phyloP scores from a whole-genome alignment of 2,113 vertebrate genomes.

The Oxygymnocypris stewartii region DNA sequence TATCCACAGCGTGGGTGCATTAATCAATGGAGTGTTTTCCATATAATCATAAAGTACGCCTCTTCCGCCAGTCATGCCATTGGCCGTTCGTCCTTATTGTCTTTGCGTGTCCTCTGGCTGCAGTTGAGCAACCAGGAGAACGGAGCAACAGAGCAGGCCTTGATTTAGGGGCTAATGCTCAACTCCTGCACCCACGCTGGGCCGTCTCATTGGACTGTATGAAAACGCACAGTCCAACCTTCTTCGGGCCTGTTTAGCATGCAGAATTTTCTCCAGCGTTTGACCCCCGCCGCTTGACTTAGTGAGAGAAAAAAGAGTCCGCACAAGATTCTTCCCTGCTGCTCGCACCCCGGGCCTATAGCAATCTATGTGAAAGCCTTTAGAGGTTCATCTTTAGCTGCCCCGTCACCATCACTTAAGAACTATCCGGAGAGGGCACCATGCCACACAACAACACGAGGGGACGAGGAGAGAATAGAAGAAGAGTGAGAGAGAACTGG shows the following conservation, averaged over 20 bases:
- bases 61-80: conserved; percentile 52
- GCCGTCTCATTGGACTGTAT: conserved; percentile 52
- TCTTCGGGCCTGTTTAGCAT: conserved; percentile 68
- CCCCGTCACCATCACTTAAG: conserved; percentile 53
- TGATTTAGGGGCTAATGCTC: conserved; percentile 53
- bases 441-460: not conserved
- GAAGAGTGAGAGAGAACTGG: conserved; percentile 7
- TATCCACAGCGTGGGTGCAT: conserved; percentile 36
- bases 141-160: conserved; percentile 43
- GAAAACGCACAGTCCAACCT: conserved; percentile 62
- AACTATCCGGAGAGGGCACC: conserved; percentile 52
- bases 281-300: conserved; percentile 62
- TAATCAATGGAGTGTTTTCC: conserved; percentile 62
- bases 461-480: conserved; percentile 23
- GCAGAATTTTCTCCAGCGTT: conserved; percentile 64
- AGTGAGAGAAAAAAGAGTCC: conserved; percentile 40
- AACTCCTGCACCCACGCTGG: conserved; percentile 33
- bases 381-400: conserved; percentile 52
- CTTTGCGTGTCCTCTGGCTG: conserved; percentile 48
- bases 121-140: conserved; percentile 35
- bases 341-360: conserved; percentile 49
- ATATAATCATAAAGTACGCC: conserved; percentile 57
- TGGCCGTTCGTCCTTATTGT: conserved; percentile 56
- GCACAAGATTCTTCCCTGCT: conserved; percentile 23
- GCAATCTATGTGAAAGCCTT: conserved; percentile 62